These are phyloP conservation scores for Caenorhabditis virilis DNA, from an alignment of 2,888 invertebrate species.

Conservation along the genomic window DNA sequence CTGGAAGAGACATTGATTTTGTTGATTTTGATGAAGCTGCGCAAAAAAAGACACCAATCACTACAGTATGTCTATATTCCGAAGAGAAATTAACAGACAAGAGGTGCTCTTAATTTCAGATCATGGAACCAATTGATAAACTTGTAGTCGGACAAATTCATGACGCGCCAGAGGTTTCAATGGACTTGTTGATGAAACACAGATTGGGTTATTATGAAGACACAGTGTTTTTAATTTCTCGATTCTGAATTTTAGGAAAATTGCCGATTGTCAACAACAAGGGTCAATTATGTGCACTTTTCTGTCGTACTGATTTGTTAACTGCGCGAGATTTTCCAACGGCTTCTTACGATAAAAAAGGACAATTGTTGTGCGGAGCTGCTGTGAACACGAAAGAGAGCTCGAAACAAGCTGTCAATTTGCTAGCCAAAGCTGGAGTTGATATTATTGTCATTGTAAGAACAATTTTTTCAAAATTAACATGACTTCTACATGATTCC, in stretches of 20 bases:
- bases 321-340: conserved; percentile 90
- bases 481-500: conserved; percentile 23
- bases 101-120: conserved; percentile 55
- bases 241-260: conserved; percentile 72
- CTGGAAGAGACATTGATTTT: conserved; percentile 95
- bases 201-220: conserved; percentile 19
- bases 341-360: conserved; percentile 94
- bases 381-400: conserved; percentile 86
- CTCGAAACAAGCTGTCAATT: conserved; percentile 81
- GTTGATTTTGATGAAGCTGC: conserved; percentile 74
- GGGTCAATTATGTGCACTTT: conserved; percentile 88
- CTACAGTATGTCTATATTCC: conserved; percentile 76
- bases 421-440: conserved; percentile 85
- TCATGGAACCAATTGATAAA: conserved; percentile 85
- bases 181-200: conserved; percentile 36
- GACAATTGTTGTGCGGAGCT: conserved; percentile 84
- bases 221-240: no score
- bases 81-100: not conserved
- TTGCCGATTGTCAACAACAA: conserved; percentile 74
- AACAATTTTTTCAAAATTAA: not conserved
- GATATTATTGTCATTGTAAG: conserved; percentile 87
- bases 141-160: conserved; percentile 81
- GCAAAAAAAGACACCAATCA: conserved; percentile 23
- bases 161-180: conserved; percentile 34
- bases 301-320: conserved; percentile 95